Base-by-base conservation (phyloP, 2,888 invertebrate species). In the Brachylomia viminalis region DNA sequence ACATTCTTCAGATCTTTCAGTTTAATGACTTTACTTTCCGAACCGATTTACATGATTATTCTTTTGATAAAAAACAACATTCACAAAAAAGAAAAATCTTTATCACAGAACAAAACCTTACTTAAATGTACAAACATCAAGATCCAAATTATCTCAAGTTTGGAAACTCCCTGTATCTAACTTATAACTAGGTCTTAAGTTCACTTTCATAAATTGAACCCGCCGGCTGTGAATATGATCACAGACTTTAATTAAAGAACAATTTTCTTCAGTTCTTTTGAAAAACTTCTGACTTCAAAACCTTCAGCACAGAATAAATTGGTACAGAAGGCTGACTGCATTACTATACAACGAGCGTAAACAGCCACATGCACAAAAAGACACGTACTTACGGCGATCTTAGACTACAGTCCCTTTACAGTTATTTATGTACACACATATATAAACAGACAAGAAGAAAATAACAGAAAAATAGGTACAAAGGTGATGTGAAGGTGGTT, bases 221-320 rank as follows among this genome's bases (percentile, higher is more conserved):
- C 59, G 65, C 47, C 33, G 56, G 72, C 81, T 58, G 65, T 23
- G 59, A 83, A 66, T 70, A 66, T 52, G 59, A 79, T 79, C 68
- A 58, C 72, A 69, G 70, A 58, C 27, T 76, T 83, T 56, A 83
- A 83, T 70, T 80, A 77, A 83, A 69, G 42, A 77, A 77, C 23
- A 54, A 77, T 69, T 77, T 59, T 58, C 82, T 69, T 65, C n/a
- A 69, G 17, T 82, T 65, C 58, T 65, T 82, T 45, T 47, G 23
- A 42, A 7, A 76, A 56, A 49, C 30, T 74, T 75, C 23, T 54
- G 13, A 54, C 20, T 59, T 65, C 23, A 64, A 45, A 58, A 62
- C 54, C 47, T 56, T 17, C 13, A 13, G 23, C 11, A 42, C 4
- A 13, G 5, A 56, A n/a, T 42, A 65, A 2, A 23, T 38, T 10